Evolutionary conservation across 2,888 invertebrate genomes (phyloP), one percentile per base, ranked within the genome.

Genomic region (Philonicus albiceps): DNA sequence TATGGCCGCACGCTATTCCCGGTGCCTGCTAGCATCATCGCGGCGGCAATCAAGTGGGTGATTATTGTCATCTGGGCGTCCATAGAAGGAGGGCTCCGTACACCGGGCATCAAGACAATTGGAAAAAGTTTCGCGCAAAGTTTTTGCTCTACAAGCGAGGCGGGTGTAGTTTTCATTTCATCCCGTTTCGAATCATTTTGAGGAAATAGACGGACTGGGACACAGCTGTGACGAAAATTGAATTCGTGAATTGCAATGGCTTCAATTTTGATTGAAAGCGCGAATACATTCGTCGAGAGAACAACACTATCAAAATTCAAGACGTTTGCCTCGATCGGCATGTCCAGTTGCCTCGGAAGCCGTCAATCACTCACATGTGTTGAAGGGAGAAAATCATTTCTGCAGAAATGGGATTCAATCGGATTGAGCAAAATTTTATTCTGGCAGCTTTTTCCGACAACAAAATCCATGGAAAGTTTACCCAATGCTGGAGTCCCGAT

Each of bases 1-100:
- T 53, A 64, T 19, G 6, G 64, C 55, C 31, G 31, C 53, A 55
- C 55, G 55, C 3, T 30, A 7, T 81, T 53, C 81, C 27, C 55
- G 53, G 11, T 6, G 30, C 31, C 53, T 13, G 34, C 37, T 81
- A 34, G 64, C 64, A 64, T 64, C 81, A 64, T 55, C 81, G 22
- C 13, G 64, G 81, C 27, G 64, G 34, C 81, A 53, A 81, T 81
- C 81, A 81, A 81, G 81, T 81, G 81, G 81, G 81, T 55, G 81
- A 55, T 81, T 53, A 81, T 31, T 81, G 53, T 81, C 55, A 81
- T 81, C 81, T n/a, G 55, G 49, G 64, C 11, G 11, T 64, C 64
- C 22, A 11, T 64, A 22, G 49, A 16, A 53, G 64, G 27, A 22
- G 64, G 8, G 64, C 8, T 3, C 64, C 64, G 64, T 64, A 8